Evolutionary conservation across 2,113 vertebrate species (phyloP).

Genomic region (Polypterus bichir): DNA sequence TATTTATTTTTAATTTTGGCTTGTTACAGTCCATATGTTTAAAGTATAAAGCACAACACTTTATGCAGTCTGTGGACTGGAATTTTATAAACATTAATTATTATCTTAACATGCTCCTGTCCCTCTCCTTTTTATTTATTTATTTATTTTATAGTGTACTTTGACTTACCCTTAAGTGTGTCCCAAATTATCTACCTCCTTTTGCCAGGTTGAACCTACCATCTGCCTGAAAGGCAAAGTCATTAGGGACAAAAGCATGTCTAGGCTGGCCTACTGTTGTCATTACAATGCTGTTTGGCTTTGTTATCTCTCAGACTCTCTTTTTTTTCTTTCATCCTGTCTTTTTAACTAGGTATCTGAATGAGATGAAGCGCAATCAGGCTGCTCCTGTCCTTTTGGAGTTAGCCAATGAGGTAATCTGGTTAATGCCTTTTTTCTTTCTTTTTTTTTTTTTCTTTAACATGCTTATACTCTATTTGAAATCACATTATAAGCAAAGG

Average conservation of each 20-base stretch:
- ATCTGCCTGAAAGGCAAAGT: constrained; percentile 51
- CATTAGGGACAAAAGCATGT: constrained; percentile 52
- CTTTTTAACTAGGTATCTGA: constrained; percentile 69
- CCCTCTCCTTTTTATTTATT: too few species aligned
- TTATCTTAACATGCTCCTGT: too few species aligned
- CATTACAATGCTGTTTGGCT: constrained; percentile 40
- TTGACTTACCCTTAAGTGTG: constrained; percentile 7
- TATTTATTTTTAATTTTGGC: too few species aligned
- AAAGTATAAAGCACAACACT: too few species aligned
- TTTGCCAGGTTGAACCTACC: constrained; percentile 42
- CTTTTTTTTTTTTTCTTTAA: constrained; percentile 28
- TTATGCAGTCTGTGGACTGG: too few species aligned
- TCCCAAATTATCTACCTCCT: constrained; percentile 23
- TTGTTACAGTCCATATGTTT: too few species aligned
- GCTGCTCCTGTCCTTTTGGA: constrained; percentile 75
- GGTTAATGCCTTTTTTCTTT: constrained; percentile 30
- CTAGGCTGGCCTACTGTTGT: constrained; percentile 53
- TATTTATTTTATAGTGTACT: too few species aligned
- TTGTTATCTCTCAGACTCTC: constrained; percentile 47
- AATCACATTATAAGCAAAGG: too few species aligned
- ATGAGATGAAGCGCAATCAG: constrained; percentile 60
- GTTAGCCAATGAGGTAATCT: constrained; percentile 89
- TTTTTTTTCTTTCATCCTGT: constrained; percentile 27
- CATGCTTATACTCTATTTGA: too few species aligned
- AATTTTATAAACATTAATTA: too few species aligned